Percentiles rank a stretch among this genome's conserved stretches.
These are phyloP conservation scores for Euwallacea fornicatus DNA, from an alignment of 1,140 invertebrate genomes.

Conservation along the genomic window DNA sequence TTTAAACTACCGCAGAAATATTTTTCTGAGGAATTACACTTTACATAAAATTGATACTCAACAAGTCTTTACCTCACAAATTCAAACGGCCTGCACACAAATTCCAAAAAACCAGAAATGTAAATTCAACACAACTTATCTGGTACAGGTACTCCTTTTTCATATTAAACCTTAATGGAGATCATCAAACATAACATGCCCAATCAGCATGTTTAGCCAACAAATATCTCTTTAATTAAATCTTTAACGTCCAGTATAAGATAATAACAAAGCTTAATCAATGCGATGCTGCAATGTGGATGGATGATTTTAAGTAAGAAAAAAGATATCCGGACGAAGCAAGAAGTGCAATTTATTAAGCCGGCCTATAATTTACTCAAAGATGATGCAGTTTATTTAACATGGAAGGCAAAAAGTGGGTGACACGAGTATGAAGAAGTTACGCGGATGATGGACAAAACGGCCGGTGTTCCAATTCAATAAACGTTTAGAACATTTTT, in stretches of 20 bases:
- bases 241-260: conserved; percentile 1
- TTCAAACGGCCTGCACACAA: too few species aligned
- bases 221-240: conserved; percentile 2
- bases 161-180: not conserved
- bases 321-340: not conserved
- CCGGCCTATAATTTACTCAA: not conserved
- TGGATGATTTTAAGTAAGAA: not conserved
- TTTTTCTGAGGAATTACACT: too few species aligned
- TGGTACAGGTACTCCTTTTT: not conserved
- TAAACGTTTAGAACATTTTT: not conserved
- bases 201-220: conserved; percentile 4
- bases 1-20: too few species aligned
- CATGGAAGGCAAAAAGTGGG: not conserved
- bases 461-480: too few species aligned
- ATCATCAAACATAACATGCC: not conserved
- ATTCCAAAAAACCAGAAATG: too few species aligned
- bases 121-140: too few species aligned
- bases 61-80: too few species aligned
- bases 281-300: not conserved
- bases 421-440: not conserved
- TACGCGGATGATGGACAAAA: too few species aligned
- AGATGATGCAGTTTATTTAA: not conserved
- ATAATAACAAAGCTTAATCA: conserved; percentile 1
- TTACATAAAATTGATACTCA: too few species aligned
- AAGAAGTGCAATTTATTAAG: not conserved